These are phyloP conservation scores for Scaeva pyrastri DNA, from an alignment of 2,888 invertebrate species.

Conservation along the genomic window DNA sequence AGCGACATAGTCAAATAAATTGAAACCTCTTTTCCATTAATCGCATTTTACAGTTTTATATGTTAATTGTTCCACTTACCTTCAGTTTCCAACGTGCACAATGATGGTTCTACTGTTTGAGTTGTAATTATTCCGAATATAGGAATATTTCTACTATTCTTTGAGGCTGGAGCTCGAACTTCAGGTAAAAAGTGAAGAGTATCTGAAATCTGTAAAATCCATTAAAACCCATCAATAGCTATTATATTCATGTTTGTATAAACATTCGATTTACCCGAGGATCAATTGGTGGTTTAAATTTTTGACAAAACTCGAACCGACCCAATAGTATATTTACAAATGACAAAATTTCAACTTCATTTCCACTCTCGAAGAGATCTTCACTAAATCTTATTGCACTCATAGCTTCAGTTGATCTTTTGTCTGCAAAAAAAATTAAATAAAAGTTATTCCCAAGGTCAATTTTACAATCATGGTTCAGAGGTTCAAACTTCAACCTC, in stretches of 20 bases:
- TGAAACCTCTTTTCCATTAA: no score
- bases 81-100: conserved; percentile 85
- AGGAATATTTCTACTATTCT: conserved; percentile 83
- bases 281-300: conserved; percentile 84
- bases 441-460: no score
- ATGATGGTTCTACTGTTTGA: conserved; percentile 87
- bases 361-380: conserved; percentile 87
- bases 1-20: no score
- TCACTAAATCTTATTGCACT: conserved; percentile 88
- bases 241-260: not conserved
- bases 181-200: conserved; percentile 86
- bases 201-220: conserved; percentile 82
- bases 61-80: conserved; percentile 76
- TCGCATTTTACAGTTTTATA: no score
- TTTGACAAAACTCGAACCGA: conserved; percentile 87
- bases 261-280: conserved; percentile 79
- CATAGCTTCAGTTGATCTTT: conserved; percentile 85
- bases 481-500: no score
- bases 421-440: conserved; percentile 82
- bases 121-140: conserved; percentile 87
- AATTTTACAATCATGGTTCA: no score
- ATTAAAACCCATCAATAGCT: not conserved
- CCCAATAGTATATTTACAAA: conserved; percentile 87
- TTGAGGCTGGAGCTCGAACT: conserved; percentile 84
- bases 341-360: conserved; percentile 89